Evolutionary conservation across 2,888 invertebrate species (phyloP).

Genomic region (Pycnomerus fuliginosus): DNA sequence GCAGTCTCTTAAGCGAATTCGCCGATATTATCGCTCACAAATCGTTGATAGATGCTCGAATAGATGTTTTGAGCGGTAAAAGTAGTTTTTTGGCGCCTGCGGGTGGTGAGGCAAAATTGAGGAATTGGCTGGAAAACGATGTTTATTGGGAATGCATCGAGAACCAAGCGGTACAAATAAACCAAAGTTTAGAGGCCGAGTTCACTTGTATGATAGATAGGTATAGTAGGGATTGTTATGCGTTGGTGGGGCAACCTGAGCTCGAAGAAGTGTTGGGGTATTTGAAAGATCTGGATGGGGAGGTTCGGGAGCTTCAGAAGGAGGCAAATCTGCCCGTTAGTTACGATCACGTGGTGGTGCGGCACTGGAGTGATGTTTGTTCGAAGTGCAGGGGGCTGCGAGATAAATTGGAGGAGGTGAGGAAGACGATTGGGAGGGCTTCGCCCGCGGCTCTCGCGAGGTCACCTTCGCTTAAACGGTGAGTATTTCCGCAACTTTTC

Average conservation of each 20-base stretch:
- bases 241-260: conserved; percentile 47
- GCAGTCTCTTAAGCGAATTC: conserved; percentile 62
- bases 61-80: conserved; percentile 64
- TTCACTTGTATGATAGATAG: conserved; percentile 67
- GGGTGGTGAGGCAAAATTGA: conserved; percentile 27
- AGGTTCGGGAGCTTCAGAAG: conserved; percentile 37
- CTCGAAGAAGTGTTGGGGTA: conserved; percentile 36
- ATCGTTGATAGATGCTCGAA: conserved; percentile 74
- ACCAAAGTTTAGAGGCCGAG: conserved; percentile 63
- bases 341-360: conserved; percentile 36
- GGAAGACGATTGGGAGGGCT: conserved; percentile 29
- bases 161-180: conserved; percentile 52
- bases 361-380: conserved; percentile 58
- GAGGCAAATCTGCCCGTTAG: conserved; percentile 33
- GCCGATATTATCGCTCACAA: conserved; percentile 73
- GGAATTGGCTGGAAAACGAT: conserved; percentile 44
- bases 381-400: conserved; percentile 60
- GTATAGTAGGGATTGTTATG: conserved; percentile 63
- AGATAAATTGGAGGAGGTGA: conserved; percentile 56
- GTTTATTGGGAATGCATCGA: conserved; percentile 53
- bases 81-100: too few species aligned
- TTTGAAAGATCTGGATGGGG: conserved; percentile 37
- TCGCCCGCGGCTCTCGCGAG: conserved; percentile 11
- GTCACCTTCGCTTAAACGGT: conserved; percentile 43
- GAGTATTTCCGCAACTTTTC: too few species aligned